These are phyloP conservation scores for Scaptomyza graminum DNA, from an alignment of 1,140 invertebrate species.

Conservation along the genomic window DNA sequence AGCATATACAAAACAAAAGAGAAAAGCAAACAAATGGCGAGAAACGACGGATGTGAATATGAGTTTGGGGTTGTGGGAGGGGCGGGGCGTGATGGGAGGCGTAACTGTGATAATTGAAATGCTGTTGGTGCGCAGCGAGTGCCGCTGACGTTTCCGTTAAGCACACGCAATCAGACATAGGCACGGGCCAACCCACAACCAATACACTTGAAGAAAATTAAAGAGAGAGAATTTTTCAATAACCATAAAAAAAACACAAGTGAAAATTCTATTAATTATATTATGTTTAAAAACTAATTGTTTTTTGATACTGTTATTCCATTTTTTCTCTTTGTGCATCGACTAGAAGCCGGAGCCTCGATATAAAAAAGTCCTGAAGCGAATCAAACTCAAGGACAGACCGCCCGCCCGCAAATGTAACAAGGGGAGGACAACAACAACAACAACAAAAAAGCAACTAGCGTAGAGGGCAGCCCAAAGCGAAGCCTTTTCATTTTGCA, in stretches of 20 bases:
- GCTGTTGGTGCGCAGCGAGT: constrained; percentile 51
- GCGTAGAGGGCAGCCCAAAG: constrained; percentile 11
- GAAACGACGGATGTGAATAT: constrained; percentile 12
- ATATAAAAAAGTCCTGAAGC: constrained; percentile 20
- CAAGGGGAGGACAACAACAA: constrained; percentile 20
- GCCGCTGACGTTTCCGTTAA: constrained; percentile 64
- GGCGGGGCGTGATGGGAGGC: not conserved
- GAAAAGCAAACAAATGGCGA: constrained; percentile 39
- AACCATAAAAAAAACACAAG: no score
- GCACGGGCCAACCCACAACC: constrained; percentile 42
- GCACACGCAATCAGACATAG: constrained; percentile 58
- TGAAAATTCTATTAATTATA: no score
- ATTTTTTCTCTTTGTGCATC: not conserved
- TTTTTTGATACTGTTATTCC: no score
- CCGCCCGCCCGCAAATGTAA: constrained; percentile 42
- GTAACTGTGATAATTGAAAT: constrained; percentile 66
- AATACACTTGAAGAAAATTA: not conserved
- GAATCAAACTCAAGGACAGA: constrained; percentile 66
- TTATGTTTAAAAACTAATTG: no score
- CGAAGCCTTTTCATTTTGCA: constrained; percentile 39
- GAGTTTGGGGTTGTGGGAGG: not conserved
- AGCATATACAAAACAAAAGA: constrained; percentile 7
- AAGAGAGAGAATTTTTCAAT: no score
- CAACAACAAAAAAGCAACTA: constrained; percentile 13
- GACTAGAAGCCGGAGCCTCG: no score